Evolutionary conservation across 2,888 invertebrate genomes (phyloP).

Genomic region (Ichneumoninae sp.): DNA sequence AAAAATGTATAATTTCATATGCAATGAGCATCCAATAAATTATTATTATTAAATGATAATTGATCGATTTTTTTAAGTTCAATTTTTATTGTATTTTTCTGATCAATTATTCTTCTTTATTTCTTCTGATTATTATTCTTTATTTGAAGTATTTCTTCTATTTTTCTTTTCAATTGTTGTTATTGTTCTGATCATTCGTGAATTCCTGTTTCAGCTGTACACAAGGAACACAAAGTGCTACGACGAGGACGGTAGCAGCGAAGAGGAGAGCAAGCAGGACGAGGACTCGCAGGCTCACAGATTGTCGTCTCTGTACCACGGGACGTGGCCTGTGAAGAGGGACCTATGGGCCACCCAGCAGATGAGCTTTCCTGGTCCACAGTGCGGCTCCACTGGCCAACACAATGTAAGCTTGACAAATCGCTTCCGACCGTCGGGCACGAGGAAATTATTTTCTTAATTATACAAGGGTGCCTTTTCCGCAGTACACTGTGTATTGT

Average conservation of each 20-base stretch:
- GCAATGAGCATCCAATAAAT: too few relatives aligned
- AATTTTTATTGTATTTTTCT: neutral
- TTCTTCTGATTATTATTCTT: too few relatives aligned
- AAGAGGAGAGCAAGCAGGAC: slow-evolving; percentile 77
- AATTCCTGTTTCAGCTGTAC: slow-evolving; percentile 71
- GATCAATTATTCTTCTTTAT: too few relatives aligned
- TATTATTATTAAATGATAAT: too few relatives aligned
- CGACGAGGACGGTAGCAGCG: slow-evolving; percentile 75
- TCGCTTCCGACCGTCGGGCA: neutral
- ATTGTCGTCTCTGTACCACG: slow-evolving; percentile 85
- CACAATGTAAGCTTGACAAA: slow-evolving; percentile 75
- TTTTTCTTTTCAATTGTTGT: neutral
- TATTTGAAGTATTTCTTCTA: neutral
- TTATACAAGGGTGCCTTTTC: too few relatives aligned
- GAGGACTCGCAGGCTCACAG: slow-evolving; percentile 76
- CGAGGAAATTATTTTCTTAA: neutral
- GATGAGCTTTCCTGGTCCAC: slow-evolving; percentile 75
- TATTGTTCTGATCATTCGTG: neutral
- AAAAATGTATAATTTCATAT: too few relatives aligned
- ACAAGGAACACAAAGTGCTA: slow-evolving; percentile 74
- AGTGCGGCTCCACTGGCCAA: slow-evolving; percentile 72
- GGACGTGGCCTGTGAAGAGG: slow-evolving; percentile 87
- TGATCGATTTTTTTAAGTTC: too few relatives aligned
- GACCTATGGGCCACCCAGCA: slow-evolving; percentile 81
- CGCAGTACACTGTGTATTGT: neutral